Conservation (phyloP, 2,113 vertebrate species). For the Bos javanicus region DNA sequence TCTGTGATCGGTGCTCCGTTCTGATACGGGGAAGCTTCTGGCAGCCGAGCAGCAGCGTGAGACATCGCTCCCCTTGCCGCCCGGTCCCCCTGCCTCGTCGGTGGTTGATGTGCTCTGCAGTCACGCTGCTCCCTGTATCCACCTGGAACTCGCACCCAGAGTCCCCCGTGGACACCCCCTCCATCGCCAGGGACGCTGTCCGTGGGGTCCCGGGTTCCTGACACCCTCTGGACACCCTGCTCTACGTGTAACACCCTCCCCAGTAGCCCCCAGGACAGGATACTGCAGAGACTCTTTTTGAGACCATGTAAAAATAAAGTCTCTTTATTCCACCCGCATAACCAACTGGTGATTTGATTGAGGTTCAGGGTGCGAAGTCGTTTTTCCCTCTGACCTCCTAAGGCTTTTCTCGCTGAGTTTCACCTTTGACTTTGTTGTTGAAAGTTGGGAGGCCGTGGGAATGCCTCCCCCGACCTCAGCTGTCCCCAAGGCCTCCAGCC, state of each 20-base stretch:
- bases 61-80: neutral
- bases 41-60: rapidly evolving
- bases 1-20: too few relatives aligned
- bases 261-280: neutral
- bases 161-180: too few relatives aligned
- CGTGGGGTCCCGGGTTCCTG: rapidly evolving
- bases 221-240: too few relatives aligned
- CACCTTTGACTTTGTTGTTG: neutral
- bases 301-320: neutral
- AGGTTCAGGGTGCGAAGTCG: neutral
- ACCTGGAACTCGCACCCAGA: neutral
- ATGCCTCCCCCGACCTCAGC: neutral
- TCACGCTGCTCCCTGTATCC: neutral
- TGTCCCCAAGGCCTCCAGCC: neutral
- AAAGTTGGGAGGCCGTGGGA: neutral
- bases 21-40: rapidly evolving
- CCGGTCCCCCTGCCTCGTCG: neutral
- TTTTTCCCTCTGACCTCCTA: neutral
- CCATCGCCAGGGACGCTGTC: rapidly evolving
- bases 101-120: neutral
- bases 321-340: neutral
- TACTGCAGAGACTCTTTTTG: neutral
- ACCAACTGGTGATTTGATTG: neutral
- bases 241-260: neutral
- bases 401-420: neutral